Percentiles rank a stretch among this genome's conserved stretches.
Conservation (phyloP, 2,797 vertebrate species). For the Emys orbicularis region DNA sequence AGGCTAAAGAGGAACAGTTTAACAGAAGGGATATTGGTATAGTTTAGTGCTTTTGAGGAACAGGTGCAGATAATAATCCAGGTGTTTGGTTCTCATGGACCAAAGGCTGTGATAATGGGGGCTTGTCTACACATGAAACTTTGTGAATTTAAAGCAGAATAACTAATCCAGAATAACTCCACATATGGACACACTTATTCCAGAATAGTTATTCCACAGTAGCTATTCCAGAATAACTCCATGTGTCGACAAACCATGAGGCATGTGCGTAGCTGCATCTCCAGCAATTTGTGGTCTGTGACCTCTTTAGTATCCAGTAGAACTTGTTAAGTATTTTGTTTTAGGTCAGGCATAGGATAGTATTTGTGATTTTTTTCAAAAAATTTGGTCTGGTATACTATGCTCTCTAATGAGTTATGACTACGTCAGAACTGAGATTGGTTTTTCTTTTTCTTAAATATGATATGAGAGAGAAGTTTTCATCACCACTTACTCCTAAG, state of each 20-base stretch:
- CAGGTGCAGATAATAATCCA: not conserved
- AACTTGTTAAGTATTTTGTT: not conserved
- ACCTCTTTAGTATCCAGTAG: not conserved
- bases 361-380: not conserved
- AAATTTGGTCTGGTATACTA: not conserved
- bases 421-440: not conserved
- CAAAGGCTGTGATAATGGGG: not conserved
- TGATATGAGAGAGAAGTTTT: not conserved
- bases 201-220: not conserved
- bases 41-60: not conserved
- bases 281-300: not conserved
- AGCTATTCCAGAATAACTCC: not conserved
- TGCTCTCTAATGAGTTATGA: not conserved
- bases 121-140: not conserved
- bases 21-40: not conserved
- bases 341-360: not conserved
- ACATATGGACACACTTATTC: not conserved
- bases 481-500: fast-evolving
- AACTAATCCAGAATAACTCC: not conserved
- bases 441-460: not conserved
- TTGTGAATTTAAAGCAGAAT: not conserved
- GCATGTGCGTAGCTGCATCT: not conserved
- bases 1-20: no score
- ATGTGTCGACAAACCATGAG: not conserved
- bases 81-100: not conserved